phyloP scores from a whole-genome alignment of 1,140 invertebrate species.

The Ceratosolen fusciceps region DNA sequence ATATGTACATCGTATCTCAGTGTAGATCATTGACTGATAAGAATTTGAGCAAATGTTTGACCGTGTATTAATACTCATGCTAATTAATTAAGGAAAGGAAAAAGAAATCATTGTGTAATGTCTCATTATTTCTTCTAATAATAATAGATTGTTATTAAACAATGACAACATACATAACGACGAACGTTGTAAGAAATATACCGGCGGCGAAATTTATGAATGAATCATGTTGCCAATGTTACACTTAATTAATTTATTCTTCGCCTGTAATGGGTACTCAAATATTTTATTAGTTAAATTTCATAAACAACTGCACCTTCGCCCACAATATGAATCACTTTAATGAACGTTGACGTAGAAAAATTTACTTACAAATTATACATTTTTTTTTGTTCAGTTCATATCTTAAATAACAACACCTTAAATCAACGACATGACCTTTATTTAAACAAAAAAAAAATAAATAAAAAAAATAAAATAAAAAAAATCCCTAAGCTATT shows the following conservation, averaged over 20 bases:
- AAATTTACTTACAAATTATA: too few species aligned
- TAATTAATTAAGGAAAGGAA: background rate
- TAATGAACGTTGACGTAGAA: background rate
- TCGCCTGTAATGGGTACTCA: background rate
- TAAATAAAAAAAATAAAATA: too few species aligned
- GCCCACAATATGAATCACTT: background rate
- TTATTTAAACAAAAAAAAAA: too few species aligned
- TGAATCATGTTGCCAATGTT: slow-evolving; percentile 11
- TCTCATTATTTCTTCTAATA: background rate
- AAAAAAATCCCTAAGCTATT: too few species aligned
- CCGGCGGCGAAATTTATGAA: slow-evolving; percentile 1
- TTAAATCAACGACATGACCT: too few species aligned
- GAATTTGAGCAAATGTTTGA: background rate
- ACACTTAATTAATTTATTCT: too few species aligned
- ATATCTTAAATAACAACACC: too few species aligned
- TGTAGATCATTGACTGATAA: background rate
- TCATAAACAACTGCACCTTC: background rate
- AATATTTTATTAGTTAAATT: background rate
- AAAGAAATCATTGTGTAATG: background rate
- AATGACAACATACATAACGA: background rate
- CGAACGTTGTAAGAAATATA: background rate
- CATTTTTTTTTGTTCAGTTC: too few species aligned
- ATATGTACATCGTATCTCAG: background rate
- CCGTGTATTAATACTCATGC: background rate
- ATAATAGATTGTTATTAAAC: background rate